Evolutionary conservation across 2,797 vertebrate genomes (phyloP), one percentile per base, ranked within the genome.

Genomic region (Gymnocypris eckloni): DNA sequence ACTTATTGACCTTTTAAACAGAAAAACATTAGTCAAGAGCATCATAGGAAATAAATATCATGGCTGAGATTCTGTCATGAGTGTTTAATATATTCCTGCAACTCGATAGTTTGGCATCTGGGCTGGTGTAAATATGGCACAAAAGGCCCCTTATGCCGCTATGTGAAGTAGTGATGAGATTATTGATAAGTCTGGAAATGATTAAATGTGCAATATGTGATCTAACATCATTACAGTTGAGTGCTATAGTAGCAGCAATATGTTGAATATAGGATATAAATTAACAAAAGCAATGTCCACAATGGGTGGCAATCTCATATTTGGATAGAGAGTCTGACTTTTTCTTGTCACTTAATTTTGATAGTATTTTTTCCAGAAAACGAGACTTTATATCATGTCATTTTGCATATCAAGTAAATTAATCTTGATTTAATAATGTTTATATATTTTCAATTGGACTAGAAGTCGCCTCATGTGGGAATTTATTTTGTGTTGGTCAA

Each of bases 61-160:
- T 76, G 33, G 76, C 69, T 85, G 70, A 64, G 69, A 75, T 82
- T 79, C 77, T 79, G 87, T 89, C 90, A 79, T 50, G 73, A 86
- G 72, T 89, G 69, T 91, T 92, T 92, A 90, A 93, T 91, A 92
- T 90, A 72, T 85, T 59, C 56, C 88, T 77, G 92, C 72, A 93
- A 94, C 90, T 85, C 54, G 89, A 94, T 84, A 91, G 89, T 85
- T 84, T 87, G 70, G 85, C 84, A 88, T 82, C 41, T 87, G 66
- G 87, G 84, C 84, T 77, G 82, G 33, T 75, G 85, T 90, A 87
- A 92, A 92, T 88, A 87, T 84, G 85, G 84, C 72, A 93, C 93
- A 94, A 92, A 92, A 93, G 92, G 87, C 50, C 77, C 85, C 81
- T 92, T 91, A 89, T 92, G 82, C 54, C 48, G 67, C 25, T 52